These are phyloP conservation scores for Cariama cristata DNA, from an alignment of 2,113 vertebrate species.

Conservation along the genomic window DNA sequence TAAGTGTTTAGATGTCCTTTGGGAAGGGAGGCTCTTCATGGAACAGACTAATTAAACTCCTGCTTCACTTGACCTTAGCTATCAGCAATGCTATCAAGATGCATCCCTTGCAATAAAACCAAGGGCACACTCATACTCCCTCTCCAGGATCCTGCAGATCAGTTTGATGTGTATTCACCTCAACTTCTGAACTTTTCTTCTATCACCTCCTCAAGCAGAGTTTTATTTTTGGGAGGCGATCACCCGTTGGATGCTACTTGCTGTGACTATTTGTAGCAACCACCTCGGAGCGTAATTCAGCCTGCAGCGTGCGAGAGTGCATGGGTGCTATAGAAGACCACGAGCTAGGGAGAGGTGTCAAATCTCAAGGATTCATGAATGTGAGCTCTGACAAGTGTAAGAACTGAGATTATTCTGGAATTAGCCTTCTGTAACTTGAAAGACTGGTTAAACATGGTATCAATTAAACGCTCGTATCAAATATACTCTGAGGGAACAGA, in stretches of 20 bases:
- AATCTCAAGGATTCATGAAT: neutral
- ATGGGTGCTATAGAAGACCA: neutral
- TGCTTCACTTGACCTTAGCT: neutral
- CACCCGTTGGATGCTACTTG: neutral
- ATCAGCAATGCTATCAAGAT: neutral
- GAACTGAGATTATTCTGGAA: neutral
- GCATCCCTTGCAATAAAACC: neutral
- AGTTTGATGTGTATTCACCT: neutral
- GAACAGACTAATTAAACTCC: neutral
- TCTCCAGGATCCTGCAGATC: neutral
- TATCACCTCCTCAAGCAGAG: neutral
- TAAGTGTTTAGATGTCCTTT: neutral
- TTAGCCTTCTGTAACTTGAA: neutral
- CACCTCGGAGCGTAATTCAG: neutral
- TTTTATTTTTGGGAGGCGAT: neutral
- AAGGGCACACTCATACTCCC: neutral
- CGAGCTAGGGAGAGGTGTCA: neutral
- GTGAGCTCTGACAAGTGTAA: neutral
- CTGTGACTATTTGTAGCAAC: neutral
- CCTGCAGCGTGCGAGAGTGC: neutral
- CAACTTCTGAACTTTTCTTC: neutral
- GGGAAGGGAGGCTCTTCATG: neutral
- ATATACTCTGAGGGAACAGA: neutral
- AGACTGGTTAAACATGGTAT: neutral
- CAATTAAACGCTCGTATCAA: neutral